phyloP scores from a whole-genome alignment of 2,888 invertebrate species.

The Drosophila helvetica region DNA sequence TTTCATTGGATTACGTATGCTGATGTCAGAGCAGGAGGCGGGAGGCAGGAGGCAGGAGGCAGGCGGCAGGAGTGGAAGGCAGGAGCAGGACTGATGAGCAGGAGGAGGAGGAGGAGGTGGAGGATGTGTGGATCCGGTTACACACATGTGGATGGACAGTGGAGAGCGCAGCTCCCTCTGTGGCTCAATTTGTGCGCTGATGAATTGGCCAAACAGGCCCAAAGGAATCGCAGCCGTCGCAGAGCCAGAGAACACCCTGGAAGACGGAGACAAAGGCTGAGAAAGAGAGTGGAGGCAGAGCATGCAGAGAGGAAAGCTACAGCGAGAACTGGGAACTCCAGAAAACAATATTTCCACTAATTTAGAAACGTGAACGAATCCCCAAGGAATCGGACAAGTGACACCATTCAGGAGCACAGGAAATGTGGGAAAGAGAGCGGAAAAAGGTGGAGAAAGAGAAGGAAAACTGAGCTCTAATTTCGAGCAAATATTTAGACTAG shows the following conservation, averaged over 20 bases:
- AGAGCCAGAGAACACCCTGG: neutral
- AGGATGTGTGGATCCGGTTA: conserved; percentile 67
- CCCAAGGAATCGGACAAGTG: too few relatives aligned
- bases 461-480: too few relatives aligned
- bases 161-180: conserved; percentile 16
- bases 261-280: neutral
- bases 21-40: conserved; percentile 48
- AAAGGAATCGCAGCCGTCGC: neutral
- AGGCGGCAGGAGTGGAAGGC: neutral
- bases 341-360: conserved; percentile 33
- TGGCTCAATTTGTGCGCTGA: conserved; percentile 67
- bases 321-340: neutral
- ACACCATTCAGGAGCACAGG: too few relatives aligned
- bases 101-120: neutral
- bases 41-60: neutral
- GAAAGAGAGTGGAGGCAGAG: too few relatives aligned
- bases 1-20: conserved; percentile 79
- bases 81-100: neutral
- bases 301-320: too few relatives aligned
- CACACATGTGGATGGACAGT: conserved; percentile 40
- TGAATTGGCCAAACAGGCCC: conserved; percentile 55
- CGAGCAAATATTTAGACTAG: too few relatives aligned
- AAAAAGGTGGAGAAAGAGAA: too few relatives aligned
- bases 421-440: too few relatives aligned
- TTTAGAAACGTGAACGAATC: conserved; percentile 31